Evolutionary conservation across 2,797 vertebrate species (phyloP).

Genomic region (Rhinatrema bivittatum): DNA sequence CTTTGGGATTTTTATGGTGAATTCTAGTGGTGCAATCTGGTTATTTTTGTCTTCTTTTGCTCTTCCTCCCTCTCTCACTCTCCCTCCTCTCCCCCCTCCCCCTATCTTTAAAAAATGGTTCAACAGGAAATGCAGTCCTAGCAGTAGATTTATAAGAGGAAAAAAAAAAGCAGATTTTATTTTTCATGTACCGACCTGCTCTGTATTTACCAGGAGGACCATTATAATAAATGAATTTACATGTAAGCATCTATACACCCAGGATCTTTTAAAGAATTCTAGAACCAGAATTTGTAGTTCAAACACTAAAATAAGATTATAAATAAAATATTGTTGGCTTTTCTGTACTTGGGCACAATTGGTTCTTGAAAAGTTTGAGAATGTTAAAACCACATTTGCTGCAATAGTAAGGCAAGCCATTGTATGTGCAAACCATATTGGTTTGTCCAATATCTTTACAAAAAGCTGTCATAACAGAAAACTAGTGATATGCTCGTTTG

Average conservation of each 20-base stretch:
- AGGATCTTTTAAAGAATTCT: slow-evolving; percentile 86
- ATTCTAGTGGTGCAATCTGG: slow-evolving; percentile 72
- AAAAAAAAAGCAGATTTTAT: slow-evolving; percentile 50
- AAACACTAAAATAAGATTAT: slow-evolving; percentile 93
- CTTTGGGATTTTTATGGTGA: slow-evolving; percentile 76
- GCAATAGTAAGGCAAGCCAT: too few species aligned
- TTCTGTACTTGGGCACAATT: slow-evolving; percentile 58
- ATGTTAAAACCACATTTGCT: neutral
- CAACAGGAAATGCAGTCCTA: slow-evolving; percentile 78
- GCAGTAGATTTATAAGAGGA: slow-evolving; percentile 80
- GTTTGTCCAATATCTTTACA: too few species aligned
- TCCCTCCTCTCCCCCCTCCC: slow-evolving; percentile 50
- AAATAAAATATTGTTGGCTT: slow-evolving; percentile 96
- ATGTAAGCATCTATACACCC: slow-evolving; percentile 78
- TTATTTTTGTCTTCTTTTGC: slow-evolving; percentile 71
- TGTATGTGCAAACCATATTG: too few species aligned
- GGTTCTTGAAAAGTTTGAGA: slow-evolving; percentile 20
- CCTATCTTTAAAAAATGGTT: slow-evolving; percentile 46
- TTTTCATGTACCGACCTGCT: slow-evolving; percentile 85
- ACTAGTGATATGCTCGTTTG: too few species aligned
- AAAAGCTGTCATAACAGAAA: too few species aligned
- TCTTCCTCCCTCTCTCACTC: slow-evolving; percentile 46
- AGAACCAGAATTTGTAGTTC: slow-evolving; percentile 97
- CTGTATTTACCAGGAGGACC: slow-evolving; percentile 51
- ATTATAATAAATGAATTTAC: slow-evolving; percentile 67